Conservation (phyloP, 2,888 invertebrate genomes). For the Lasioglossum villosulum region DNA sequence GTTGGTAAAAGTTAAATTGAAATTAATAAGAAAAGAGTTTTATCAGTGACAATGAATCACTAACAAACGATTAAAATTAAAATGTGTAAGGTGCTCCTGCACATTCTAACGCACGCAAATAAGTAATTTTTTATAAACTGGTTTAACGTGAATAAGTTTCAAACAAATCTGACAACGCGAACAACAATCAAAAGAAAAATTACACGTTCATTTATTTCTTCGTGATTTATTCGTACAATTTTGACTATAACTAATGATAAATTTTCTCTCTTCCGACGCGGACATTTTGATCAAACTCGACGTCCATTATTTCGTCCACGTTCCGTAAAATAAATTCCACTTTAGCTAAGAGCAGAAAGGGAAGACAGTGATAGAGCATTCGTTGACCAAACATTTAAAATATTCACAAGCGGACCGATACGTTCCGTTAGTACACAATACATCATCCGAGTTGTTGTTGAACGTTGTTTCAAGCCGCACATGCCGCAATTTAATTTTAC, state of each 20-base stretch:
- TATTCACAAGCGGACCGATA: neutral
- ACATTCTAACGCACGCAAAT: neutral
- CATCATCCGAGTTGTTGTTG: neutral
- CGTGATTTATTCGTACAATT: neutral
- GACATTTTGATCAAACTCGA: neutral
- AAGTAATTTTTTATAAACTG: neutral
- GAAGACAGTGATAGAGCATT: slow-evolving; percentile 9
- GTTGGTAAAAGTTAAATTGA: neutral
- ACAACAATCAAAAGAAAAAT: neutral
- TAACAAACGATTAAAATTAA: neutral
- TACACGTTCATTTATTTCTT: neutral
- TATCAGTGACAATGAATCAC: no score
- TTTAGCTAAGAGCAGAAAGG: neutral
- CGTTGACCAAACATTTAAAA: neutral
- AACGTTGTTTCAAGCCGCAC: slow-evolving; percentile 27
- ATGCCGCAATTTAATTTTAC: slow-evolving; percentile 74
- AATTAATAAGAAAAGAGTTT: neutral
- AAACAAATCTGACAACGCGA: neutral
- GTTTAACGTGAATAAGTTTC: neutral
- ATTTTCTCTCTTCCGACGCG: neutral
- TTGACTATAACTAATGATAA: neutral
- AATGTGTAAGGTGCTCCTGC: neutral
- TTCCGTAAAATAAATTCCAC: neutral
- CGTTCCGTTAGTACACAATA: slow-evolving; percentile 14
- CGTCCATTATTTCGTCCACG: neutral